These are phyloP conservation scores for Tribolium madens DNA, from an alignment of 1,140 invertebrate genomes.

Conservation along the genomic window DNA sequence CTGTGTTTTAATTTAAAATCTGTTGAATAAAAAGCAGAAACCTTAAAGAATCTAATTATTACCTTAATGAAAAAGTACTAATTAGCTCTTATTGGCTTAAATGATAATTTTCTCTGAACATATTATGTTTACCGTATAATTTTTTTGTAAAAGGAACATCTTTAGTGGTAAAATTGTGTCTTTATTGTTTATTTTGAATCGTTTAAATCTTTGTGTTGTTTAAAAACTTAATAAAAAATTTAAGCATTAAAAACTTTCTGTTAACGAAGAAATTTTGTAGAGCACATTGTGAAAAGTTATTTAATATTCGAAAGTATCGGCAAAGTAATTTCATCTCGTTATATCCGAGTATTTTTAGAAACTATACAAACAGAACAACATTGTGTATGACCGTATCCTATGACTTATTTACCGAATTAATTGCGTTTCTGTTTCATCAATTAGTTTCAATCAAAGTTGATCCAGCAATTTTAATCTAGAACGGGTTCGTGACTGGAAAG, in stretches of 20 bases:
- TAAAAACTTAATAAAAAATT: constrained; percentile 6
- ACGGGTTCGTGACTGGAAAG: constrained; percentile 32
- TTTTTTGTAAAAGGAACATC: not conserved
- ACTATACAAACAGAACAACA: constrained; percentile 20
- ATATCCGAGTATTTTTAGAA: constrained; percentile 23
- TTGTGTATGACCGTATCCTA: not conserved
- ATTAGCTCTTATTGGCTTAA: not conserved
- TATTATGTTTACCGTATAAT: not conserved
- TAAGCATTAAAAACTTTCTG: constrained; percentile 18
- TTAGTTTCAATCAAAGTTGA: constrained; percentile 36
- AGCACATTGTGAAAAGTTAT: constrained; percentile 36
- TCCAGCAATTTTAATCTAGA: constrained; percentile 29
- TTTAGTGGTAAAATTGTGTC: not conserved
- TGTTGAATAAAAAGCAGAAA: not conserved
- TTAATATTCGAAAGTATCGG: constrained; percentile 37
- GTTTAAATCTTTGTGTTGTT: not conserved
- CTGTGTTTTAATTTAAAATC: not conserved
- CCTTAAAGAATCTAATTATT: not conserved
- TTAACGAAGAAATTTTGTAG: constrained; percentile 37
- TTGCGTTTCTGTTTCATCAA: constrained; percentile 27
- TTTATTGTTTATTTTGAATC: not conserved
- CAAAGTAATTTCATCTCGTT: constrained; percentile 36
- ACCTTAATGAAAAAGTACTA: not conserved
- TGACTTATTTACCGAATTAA: constrained; percentile 36
- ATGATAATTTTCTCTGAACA: not conserved